Evolutionary conservation across 2,797 vertebrate genomes (phyloP).

Genomic region (Agapornis canus): DNA sequence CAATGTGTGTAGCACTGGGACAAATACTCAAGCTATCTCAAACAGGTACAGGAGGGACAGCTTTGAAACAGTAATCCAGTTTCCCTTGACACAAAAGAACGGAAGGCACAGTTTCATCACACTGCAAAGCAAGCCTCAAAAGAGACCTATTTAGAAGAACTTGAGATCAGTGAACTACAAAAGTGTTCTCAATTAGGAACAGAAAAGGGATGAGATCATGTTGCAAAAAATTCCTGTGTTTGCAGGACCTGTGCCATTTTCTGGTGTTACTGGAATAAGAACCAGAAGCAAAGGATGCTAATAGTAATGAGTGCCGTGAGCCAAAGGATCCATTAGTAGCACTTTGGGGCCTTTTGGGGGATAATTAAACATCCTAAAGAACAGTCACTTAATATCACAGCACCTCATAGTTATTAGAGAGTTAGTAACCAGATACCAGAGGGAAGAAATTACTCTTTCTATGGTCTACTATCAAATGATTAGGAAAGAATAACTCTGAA

Average conservation of each 20-base stretch:
- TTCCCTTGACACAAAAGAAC: neutral
- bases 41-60: neutral
- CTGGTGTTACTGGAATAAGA: slow-evolving; percentile 6
- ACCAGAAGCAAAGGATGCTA: neutral
- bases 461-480: neutral
- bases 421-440: neutral
- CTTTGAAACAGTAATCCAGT: neutral
- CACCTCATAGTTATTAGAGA: neutral
- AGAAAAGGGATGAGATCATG: neutral
- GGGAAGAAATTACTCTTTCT: neutral
- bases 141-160: neutral
- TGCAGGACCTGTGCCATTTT: neutral
- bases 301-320: neutral
- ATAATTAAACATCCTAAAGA: slow-evolving; percentile 49
- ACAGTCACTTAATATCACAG: slow-evolving; percentile 26
- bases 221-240: neutral
- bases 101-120: neutral
- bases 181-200: neutral
- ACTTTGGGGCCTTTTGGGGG: neutral
- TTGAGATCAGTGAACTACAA: neutral
- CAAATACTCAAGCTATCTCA: neutral
- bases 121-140: neutral
- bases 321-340: slow-evolving; percentile 48
- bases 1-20: neutral
- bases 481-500: neutral